Conservation (phyloP, 2,888 invertebrate species). For the Lasioglossum morio region DNA sequence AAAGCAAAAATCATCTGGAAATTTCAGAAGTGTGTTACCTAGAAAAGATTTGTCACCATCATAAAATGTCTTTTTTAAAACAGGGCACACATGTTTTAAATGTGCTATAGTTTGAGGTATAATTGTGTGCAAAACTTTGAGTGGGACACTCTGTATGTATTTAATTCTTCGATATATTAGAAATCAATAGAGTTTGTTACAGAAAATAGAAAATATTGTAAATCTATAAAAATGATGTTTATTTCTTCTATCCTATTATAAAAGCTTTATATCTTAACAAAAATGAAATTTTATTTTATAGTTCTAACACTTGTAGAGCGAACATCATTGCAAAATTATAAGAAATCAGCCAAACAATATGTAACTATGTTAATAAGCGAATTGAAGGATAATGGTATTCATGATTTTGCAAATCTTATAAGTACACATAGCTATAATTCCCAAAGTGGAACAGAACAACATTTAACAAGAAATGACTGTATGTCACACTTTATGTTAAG, state of each 20-base stretch:
- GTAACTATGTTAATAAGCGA: slow-evolving; percentile 17
- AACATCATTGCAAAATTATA: slow-evolving; percentile 19
- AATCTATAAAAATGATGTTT: neutral
- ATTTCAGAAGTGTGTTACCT: too few relatives aligned
- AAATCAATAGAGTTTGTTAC: neutral
- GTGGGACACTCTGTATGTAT: too few relatives aligned
- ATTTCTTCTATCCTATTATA: neutral
- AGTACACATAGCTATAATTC: slow-evolving; percentile 86
- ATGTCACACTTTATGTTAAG: slow-evolving; percentile 97
- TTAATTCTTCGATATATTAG: neutral
- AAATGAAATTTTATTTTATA: slow-evolving; percentile 27
- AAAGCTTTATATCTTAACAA: slow-evolving; percentile 3
- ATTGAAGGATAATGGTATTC: slow-evolving; percentile 22
- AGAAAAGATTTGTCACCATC: too few relatives aligned
- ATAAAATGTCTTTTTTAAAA: too few relatives aligned
- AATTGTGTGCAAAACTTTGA: too few relatives aligned
- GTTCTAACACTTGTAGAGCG: slow-evolving; percentile 52
- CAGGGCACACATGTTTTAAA: too few relatives aligned
- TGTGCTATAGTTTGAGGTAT: too few relatives aligned
- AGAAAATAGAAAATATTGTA: neutral
- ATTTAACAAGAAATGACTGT: slow-evolving; percentile 91
- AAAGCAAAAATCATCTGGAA: too few relatives aligned
- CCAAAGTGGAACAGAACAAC: slow-evolving; percentile 86
- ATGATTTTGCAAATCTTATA: slow-evolving; percentile 83
- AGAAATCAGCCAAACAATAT: slow-evolving; percentile 28